Conservation (phyloP, 2,113 vertebrate genomes). For the Macaca nemestrina region DNA sequence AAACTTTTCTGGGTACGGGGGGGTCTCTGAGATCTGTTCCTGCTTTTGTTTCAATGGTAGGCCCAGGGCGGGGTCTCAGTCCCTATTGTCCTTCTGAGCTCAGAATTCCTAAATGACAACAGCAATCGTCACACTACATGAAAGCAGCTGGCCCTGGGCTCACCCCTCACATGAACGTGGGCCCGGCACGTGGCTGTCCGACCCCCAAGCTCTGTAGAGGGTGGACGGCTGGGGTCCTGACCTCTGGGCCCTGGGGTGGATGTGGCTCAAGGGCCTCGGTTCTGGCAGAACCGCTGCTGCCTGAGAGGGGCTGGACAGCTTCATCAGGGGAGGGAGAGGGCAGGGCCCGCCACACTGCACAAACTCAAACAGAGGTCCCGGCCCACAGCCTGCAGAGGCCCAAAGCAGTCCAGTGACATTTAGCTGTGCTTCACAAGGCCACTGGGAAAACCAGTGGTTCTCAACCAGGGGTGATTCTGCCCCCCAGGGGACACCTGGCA, state of each 20-base stretch:
- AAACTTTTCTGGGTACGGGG: not conserved
- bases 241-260: rapidly evolving
- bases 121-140: not conserved
- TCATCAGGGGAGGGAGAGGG: not conserved
- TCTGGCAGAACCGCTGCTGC: not conserved
- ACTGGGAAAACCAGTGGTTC: conserved; percentile 42
- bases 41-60: not conserved
- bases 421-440: conserved; percentile 79
- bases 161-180: not conserved
- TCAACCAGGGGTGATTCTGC: not conserved
- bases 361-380: conserved; percentile 80
- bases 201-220: not conserved
- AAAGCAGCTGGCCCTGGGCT: too few species aligned
- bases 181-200: rapidly evolving
- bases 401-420: conserved; percentile 74
- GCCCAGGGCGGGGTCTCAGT: not conserved
- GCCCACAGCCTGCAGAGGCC: conserved; percentile 69
- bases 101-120: not conserved
- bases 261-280: not conserved
- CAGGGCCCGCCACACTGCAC: conserved; percentile 78
- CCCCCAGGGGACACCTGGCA: not conserved
- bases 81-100: not conserved
- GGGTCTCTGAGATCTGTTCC: not conserved
- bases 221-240: not conserved
- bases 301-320: not conserved